Base-by-base conservation (phyloP, 2,888 invertebrate species). In the Aphodius granarius region DNA sequence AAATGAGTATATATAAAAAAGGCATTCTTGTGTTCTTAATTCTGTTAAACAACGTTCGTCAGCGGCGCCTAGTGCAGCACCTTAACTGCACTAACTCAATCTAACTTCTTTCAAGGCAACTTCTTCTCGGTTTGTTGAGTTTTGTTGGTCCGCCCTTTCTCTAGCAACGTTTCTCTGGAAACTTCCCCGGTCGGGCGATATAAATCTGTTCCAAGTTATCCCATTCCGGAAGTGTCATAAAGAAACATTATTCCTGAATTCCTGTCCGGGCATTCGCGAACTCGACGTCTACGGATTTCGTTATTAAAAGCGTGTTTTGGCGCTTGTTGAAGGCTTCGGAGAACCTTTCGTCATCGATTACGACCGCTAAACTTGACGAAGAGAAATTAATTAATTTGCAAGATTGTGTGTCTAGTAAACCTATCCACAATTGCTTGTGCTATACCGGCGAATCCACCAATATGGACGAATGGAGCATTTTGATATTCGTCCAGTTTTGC, bases 21-120 rank as follows among this genome's bases (percentile, higher is more conserved):
- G n/a, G n/a, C n/a, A n/a, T n/a, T n/a, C n/a, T n/a, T n/a, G n/a
- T n/a, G n/a, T n/a, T n/a, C n/a, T n/a, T n/a, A n/a, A n/a, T n/a
- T n/a, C n/a, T n/a, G n/a, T n/a, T n/a, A n/a, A n/a, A n/a, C n/a
- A n/a, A n/a, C n/a, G n/a, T n/a, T n/a, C n/a, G n/a, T n/a, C n/a
- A n/a, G n/a, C n/a, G n/a, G n/a, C n/a, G n/a, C n/a, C n/a, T n/a
- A n/a, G n/a, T n/a, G n/a, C n/a, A n/a, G n/a, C n/a, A n/a, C n/a
- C n/a, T n/a, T n/a, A n/a, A n/a, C n/a, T n/a, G n/a, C n/a, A 66
- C 73, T 66, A 73, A 73, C 68, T 68, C 73, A 73, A 73, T 73
- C 63, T 68, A 73, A 73, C 73, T 73, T 68, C 73, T 70, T 68
- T n/a, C 17, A 9, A 17, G 66, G 43, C 62, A 62, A 43, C 43